phyloP scores from a whole-genome alignment of 2,113 vertebrate species.

The Rattus rattus region DNA sequence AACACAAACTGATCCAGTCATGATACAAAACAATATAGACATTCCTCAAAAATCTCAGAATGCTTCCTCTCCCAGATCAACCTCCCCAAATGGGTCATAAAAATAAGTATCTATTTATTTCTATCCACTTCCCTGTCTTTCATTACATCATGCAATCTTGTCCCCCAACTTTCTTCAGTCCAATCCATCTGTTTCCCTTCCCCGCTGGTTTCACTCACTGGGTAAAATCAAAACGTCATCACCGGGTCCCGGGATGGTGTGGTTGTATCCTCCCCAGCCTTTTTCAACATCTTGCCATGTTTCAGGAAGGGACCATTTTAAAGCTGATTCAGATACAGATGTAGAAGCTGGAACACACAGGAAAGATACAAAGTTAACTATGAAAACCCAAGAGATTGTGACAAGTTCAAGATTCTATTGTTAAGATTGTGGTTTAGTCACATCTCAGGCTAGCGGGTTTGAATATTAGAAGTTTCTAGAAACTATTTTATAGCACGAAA shows the following conservation, averaged over 20 bases:
- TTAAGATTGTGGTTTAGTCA: not conserved
- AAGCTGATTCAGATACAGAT: constrained; percentile 47
- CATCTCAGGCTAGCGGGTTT: not conserved
- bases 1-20: not conserved
- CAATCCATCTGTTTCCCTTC: not conserved
- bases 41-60: not conserved
- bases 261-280: constrained; percentile 84
- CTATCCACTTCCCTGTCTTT: not conserved
- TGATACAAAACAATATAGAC: not conserved
- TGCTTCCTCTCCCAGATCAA: not conserved
- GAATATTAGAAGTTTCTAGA: not conserved
- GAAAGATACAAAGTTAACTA: not conserved
- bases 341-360: constrained; percentile 79
- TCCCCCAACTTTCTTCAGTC: not conserved
- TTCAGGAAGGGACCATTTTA: constrained; percentile 85
- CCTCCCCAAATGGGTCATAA: not conserved
- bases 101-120: not conserved
- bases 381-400: constrained; percentile 29
- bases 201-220: constrained; percentile 75
- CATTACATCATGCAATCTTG: too few relatives aligned
- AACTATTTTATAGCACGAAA: constrained; percentile 6
- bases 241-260: constrained; percentile 80
- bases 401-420: not conserved
- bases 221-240: constrained; percentile 87
- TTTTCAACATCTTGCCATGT: constrained; percentile 82